Percentiles rank a stretch among this genome's conserved stretches.
Evolutionary conservation across 2,888 invertebrate genomes (phyloP).

Genomic region (Creontiades dilutus): DNA sequence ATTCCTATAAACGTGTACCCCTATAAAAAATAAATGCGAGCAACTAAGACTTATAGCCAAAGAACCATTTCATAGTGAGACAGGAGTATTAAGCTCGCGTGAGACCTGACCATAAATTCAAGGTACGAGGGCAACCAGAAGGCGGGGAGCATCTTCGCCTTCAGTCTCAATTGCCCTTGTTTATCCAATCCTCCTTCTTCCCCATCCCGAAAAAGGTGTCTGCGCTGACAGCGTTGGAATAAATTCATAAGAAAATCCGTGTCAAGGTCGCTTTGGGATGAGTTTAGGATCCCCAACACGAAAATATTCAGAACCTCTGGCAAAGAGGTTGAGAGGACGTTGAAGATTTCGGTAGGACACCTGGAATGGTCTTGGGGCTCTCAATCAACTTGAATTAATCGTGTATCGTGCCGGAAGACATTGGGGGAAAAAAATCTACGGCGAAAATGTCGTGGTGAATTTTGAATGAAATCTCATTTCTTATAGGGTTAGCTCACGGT

Average conservation of each 20-base stretch:
- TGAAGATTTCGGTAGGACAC: not conserved
- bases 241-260: conserved; percentile 39
- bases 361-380: not conserved
- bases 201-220: conserved; percentile 9
- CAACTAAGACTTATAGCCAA: not conserved
- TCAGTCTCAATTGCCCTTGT: conserved; percentile 40
- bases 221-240: conserved; percentile 22
- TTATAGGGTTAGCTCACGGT: not conserved
- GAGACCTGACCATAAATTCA: conserved; percentile 18
- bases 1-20: too few species aligned
- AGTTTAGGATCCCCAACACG: conserved; percentile 16
- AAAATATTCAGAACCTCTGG: not conserved
- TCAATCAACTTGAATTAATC: not conserved
- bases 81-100: conserved; percentile 32
- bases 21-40: not conserved
- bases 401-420: not conserved
- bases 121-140: not conserved
- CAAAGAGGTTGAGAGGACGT: not conserved
- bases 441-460: not conserved
- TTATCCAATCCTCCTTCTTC: conserved; percentile 9
- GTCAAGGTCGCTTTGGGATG: not conserved
- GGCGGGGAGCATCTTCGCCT: conserved; percentile 35
- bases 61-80: not conserved
- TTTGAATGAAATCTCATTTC: not conserved
- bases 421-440: not conserved